Conservation (phyloP, 2,797 vertebrate genomes). For the Enoplosus armatus region DNA sequence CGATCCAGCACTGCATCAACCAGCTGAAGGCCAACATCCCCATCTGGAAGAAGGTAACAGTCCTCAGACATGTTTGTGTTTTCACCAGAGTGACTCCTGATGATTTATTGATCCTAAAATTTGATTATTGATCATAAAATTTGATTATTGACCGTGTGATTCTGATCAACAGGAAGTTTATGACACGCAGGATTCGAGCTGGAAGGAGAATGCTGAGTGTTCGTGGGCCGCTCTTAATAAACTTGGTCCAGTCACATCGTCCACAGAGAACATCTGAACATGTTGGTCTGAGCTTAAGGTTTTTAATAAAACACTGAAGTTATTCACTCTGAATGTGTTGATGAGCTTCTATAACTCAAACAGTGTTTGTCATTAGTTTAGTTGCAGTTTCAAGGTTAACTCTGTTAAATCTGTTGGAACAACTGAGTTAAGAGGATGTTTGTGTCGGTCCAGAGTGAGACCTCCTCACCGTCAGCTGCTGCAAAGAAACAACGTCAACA, state of each 20-base stretch:
- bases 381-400: too few species aligned
- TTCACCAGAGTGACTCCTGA: background rate
- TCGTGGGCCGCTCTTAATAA: conserved; percentile 36
- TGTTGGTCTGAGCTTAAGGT: background rate
- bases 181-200: conserved; percentile 48
- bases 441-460: too few species aligned
- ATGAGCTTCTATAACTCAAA: too few species aligned
- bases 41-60: conserved; percentile 94
- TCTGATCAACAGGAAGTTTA: conserved; percentile 70
- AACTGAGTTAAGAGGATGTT: too few species aligned
- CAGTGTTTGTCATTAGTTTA: too few species aligned
- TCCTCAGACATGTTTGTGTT: too few species aligned
- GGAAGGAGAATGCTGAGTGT: conserved; percentile 76
- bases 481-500: too few species aligned
- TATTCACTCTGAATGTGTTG: too few species aligned
- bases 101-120: fast-evolving
- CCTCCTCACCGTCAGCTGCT: too few species aligned
- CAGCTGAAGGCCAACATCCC: conserved; percentile 91
- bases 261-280: background rate
- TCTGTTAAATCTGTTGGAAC: too few species aligned
- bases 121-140: background rate
- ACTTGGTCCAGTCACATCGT: fast-evolving
- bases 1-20: conserved; percentile 88
- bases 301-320: background rate
- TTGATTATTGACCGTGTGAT: background rate